Evolutionary conservation across 2,888 invertebrate genomes (phyloP).

Genomic region (Amphipyra berbera): DNA sequence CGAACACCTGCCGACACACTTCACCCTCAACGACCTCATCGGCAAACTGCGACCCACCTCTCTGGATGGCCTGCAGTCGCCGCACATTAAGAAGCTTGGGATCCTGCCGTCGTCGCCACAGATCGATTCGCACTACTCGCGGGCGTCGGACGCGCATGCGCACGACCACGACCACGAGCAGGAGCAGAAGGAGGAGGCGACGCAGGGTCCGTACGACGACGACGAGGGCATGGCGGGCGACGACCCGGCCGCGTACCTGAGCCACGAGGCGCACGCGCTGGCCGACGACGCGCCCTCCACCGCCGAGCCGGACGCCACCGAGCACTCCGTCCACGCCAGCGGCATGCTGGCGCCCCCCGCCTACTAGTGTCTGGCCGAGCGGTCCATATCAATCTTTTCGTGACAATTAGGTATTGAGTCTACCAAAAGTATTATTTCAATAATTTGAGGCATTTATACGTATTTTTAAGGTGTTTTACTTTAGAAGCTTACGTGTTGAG

Average conservation of each 20-base stretch:
- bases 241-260: constrained; percentile 88
- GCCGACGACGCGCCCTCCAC: constrained; percentile 88
- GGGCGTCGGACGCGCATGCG: constrained; percentile 84
- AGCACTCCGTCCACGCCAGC: constrained; percentile 88
- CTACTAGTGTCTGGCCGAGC: constrained; percentile 81
- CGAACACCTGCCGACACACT: constrained; percentile 88
- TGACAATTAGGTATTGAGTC: constrained; percentile 78
- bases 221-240: constrained; percentile 89
- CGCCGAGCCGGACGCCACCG: constrained; percentile 90
- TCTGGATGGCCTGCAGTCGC: constrained; percentile 86
- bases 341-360: constrained; percentile 89
- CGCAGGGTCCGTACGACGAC: constrained; percentile 91
- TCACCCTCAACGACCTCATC: constrained; percentile 89
- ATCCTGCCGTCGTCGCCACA: constrained; percentile 89
- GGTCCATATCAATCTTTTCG: constrained; percentile 61
- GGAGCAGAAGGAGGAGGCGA: constrained; percentile 85
- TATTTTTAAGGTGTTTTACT: constrained; percentile 69
- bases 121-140: constrained; percentile 90
- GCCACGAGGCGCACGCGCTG: constrained; percentile 78
- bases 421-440: constrained; percentile 88
- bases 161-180: constrained; percentile 83
- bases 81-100: constrained; percentile 85
- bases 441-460: constrained; percentile 73
- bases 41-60: constrained; percentile 88
- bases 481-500: constrained; percentile 75